A percentile compares a stretch with the other conserved stretches of the same genome.
Evolutionary conservation across 2,888 invertebrate species (phyloP).

Genomic region (Hanleya hanleyi): DNA sequence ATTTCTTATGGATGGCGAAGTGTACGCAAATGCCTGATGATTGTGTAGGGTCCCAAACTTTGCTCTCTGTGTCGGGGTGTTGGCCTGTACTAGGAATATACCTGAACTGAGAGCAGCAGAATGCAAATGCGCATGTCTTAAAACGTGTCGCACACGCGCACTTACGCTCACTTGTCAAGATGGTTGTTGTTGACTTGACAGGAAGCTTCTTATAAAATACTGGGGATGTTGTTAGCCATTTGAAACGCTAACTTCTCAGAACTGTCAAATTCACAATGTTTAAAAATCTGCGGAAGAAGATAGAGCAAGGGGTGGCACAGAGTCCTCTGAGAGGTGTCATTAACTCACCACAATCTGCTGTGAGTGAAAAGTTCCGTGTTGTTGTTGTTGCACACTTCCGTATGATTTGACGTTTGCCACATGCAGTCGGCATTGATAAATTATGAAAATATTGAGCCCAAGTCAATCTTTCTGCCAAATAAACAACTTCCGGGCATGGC

Average conservation of each 20-base stretch:
- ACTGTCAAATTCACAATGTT: slow-evolving; percentile 46
- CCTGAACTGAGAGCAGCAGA: no score
- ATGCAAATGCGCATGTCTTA: neutral
- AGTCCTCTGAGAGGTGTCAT: slow-evolving; percentile 56
- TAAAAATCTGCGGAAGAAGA: slow-evolving; percentile 60
- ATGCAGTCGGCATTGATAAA: no score
- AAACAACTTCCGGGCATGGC: no score
- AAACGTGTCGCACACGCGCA: slow-evolving; percentile 52
- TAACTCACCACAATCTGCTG: neutral
- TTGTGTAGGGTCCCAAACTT: no score
- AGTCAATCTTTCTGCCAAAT: no score
- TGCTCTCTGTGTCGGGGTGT: no score
- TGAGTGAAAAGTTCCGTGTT: neutral
- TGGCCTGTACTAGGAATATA: no score
- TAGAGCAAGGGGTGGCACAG: slow-evolving; percentile 63
- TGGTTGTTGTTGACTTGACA: neutral
- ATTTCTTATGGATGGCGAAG: no score
- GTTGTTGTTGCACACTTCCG: slow-evolving; percentile 2
- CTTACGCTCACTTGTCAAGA: neutral
- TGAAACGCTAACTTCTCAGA: neutral
- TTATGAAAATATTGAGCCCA: no score
- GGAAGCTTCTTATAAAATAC: neutral
- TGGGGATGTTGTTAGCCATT: neutral
- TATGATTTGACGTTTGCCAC: no score
- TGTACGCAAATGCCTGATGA: no score